Evolutionary conservation across 92 coral and sea anemone species (phyloP), one percentile per base, ranked within the genome.

Genomic region (Parazoanthus darwini): DNA sequence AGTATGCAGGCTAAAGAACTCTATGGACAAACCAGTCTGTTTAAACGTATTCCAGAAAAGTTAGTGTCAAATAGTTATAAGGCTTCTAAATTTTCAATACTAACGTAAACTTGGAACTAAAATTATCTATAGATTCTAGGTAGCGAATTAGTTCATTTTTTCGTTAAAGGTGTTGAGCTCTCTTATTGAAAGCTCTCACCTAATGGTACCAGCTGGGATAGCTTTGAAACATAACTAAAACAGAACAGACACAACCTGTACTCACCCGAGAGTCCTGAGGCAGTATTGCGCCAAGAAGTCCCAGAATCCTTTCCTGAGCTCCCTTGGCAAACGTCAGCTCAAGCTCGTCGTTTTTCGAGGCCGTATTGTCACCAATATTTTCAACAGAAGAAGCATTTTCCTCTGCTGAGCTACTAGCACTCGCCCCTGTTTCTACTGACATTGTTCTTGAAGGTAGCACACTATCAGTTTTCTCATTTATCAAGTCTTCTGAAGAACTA

Each of bases 191-290:
- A 54, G 9, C 16, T 63, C 25, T 18, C 68, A 20, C 14, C 25
- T 20, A 25, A 18, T 3, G n/a, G 70, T 18, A 20, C 26, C 70
- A 63, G 70, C 26, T 63, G 70, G 70, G 26, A 5, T 63, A 63
- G 22, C 26, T 18, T 20, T 9, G 70, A 18, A 63, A 63, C 25
- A 63, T 26, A 63, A 63, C 70, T 63, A 23, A 63, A 20, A 63
- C 46, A 76, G 79, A 18, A 5, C 5, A 72, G 46, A 56, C 11
- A 6, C 26, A 82, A 25, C 1, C 33, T 18, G 4, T 29, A 48
- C 87, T 78, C 81, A 97, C 99, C 97, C 94, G 94, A 20, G 98
- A 97, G 85, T 97, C 98, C 74, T 90, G 89, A 20, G 99, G 99
- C 22, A 97, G 85, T 91, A 95, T 91, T 18, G 99, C 98, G 20